Evolutionary conservation across 2,113 vertebrate genomes (phyloP).

Genomic region (Onychorhynchus coronatus): DNA sequence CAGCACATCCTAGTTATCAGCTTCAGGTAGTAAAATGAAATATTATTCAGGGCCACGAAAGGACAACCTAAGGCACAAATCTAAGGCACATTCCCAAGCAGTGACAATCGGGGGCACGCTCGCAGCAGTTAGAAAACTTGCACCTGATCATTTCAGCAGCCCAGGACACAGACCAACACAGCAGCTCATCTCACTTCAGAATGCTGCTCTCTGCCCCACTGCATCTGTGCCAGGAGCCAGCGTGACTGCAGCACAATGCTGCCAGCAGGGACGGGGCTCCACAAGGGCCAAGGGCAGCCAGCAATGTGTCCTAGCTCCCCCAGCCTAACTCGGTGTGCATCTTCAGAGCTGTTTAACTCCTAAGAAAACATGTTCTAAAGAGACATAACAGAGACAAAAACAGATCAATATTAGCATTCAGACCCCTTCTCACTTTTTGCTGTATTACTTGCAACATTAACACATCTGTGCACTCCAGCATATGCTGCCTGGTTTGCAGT

Average conservation of each 20-base stretch:
- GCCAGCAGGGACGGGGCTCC: fast-evolving
- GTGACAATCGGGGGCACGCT: not conserved
- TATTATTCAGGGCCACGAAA: not conserved
- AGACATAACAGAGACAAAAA: not conserved
- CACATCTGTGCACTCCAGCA: not conserved
- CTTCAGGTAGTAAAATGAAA: not conserved
- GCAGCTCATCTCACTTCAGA: not conserved
- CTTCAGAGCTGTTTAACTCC: not conserved
- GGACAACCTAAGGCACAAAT: not conserved
- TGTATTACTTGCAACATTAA: not conserved
- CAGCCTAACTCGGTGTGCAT: too few relatives aligned
- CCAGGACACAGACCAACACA: not conserved
- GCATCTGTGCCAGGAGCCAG: not conserved
- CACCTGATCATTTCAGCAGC: not conserved
- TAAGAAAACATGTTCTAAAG: not conserved
- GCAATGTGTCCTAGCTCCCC: fast-evolving
- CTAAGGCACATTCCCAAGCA: not conserved
- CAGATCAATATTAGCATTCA: not conserved
- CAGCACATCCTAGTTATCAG: not conserved
- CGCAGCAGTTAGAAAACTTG: not conserved
- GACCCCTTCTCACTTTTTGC: not conserved
- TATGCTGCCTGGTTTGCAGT: not conserved
- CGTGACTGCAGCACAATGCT: fast-evolving
- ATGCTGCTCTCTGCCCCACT: fast-evolving
- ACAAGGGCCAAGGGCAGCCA: not conserved